These are phyloP conservation scores for Boloria euphrosyne DNA, from an alignment of 2,888 invertebrate genomes.

Conservation along the genomic window DNA sequence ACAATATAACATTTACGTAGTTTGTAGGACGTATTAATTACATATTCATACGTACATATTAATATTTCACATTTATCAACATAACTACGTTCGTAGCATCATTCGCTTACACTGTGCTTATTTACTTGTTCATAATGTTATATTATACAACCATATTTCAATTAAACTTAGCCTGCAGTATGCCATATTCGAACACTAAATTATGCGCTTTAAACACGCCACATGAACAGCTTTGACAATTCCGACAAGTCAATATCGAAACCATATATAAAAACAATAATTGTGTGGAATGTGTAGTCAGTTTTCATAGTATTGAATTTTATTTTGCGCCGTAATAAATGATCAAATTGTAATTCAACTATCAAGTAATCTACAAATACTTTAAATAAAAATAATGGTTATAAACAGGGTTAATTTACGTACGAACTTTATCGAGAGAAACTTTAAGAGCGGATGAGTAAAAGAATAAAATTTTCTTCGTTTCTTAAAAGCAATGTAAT, in stretches of 20 bases:
- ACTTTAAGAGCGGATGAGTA: conserved; percentile 47
- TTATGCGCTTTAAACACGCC: conserved; percentile 61
- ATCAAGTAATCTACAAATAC: too few relatives aligned
- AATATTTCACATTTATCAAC: too few relatives aligned
- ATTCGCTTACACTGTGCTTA: too few relatives aligned
- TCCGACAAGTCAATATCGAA: conserved; percentile 1
- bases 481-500: conserved; percentile 68
- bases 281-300: background rate
- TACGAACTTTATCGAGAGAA: conserved; percentile 37
- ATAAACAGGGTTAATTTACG: conserved; percentile 24
- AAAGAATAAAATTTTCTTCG: conserved; percentile 60
- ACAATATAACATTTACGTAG: too few relatives aligned
- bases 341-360: background rate
- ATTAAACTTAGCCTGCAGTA: conserved; percentile 60
- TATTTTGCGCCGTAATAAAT: background rate
- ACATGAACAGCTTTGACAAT: conserved; percentile 29
- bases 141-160: conserved; percentile 49
- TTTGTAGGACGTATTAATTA: too few relatives aligned
- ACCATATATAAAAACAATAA: conserved; percentile 1
- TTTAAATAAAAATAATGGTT: too few relatives aligned
- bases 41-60: too few relatives aligned
- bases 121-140: background rate
- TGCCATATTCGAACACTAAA: conserved; percentile 61
- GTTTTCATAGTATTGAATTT: background rate
- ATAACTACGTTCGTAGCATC: too few relatives aligned